phyloP scores from a whole-genome alignment of 2,888 invertebrate genomes.

The Penaeus monodon region DNA sequence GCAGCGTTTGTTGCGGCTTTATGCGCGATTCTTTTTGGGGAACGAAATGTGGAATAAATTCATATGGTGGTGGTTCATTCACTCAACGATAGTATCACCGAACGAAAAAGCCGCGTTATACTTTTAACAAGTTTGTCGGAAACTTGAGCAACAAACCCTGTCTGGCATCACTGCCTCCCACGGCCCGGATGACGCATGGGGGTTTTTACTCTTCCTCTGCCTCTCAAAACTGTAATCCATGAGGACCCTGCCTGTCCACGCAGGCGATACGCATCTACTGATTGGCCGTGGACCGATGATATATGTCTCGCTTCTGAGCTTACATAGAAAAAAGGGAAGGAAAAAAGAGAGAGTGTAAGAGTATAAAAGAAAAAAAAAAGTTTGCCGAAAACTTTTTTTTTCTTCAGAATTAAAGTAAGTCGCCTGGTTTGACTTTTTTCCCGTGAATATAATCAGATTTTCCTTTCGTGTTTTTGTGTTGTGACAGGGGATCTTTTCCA shows the following conservation, averaged over 20 bases:
- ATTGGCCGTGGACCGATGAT: constrained; percentile 34
- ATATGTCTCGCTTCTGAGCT: not conserved
- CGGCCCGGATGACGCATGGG: constrained; percentile 42
- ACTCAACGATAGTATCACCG: too few species aligned
- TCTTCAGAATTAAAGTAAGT: too few species aligned
- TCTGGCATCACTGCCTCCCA: constrained; percentile 41
- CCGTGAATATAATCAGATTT: too few species aligned
- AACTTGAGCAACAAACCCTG: constrained; percentile 9
- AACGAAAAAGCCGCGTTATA: not conserved
- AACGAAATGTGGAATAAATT: too few species aligned
- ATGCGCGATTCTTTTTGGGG: not conserved
- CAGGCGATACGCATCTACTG: constrained; percentile 50
- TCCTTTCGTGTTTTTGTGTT: too few species aligned
- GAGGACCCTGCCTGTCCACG: constrained; percentile 31
- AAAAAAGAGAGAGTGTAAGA: not conserved
- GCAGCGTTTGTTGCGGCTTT: not conserved
- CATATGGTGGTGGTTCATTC: too few species aligned
- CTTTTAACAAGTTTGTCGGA: not conserved
- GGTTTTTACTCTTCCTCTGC: constrained; percentile 29
- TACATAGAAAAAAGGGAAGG: not conserved
- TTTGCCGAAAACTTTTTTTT: too few species aligned
- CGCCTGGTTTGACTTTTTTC: too few species aligned
- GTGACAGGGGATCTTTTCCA: too few species aligned
- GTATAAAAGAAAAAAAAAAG: too few species aligned
- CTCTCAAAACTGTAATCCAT: constrained; percentile 44